Base-by-base conservation (phyloP, 2,888 invertebrate species). In the Allophyes oxyacanthae region DNA sequence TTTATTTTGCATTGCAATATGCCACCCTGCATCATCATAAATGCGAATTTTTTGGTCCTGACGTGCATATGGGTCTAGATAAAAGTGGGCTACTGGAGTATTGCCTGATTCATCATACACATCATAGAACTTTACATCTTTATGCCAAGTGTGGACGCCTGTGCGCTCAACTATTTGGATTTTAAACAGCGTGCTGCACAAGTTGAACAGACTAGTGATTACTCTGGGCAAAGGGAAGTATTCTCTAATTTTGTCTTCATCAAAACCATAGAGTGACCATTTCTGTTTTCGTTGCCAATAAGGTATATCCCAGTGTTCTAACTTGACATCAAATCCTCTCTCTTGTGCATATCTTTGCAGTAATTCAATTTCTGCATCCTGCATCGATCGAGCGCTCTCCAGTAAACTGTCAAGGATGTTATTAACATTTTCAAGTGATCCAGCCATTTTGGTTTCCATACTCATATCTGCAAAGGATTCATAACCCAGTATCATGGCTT, bases 401-500 rank as follows among this genome's bases (percentile, higher is more conserved):
- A 96, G 84, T 32, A 98, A 93, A 64, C 91, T 95, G 49, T 96
- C 94, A 25, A 99, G 92, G 60, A 96, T 95, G 59, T 95, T 94
- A 67, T 96, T 94, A 0, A 98, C 96, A 85, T 96, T 97, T 48
- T 97, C 95, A 10, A 97, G 89, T 66, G 94, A 96, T 7, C 96
- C 97, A 6, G 98, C 98, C 98, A 99, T 95, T 95, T 98, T 99
- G 0, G 98, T 98, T 90, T 97, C 96, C 98, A 99, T 98, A 33
- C 97, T 98, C 96, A 99, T 96, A 34, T 98, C 96, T 0, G 96
- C 96, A 87, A 94, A 99, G 50, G 95, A 96, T 63, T 96, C 94
- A 84, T 96, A 99, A 0, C 99, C 98, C 8, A 99, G 89, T 10
- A 96, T 77, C 67, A 96, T 94, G 0, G 98, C 98, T 79, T 97